Percentiles rank a stretch among this genome's conserved stretches.
These are phyloP conservation scores for Channa maculata DNA, from an alignment of 2,113 vertebrate genomes.

Conservation along the genomic window DNA sequence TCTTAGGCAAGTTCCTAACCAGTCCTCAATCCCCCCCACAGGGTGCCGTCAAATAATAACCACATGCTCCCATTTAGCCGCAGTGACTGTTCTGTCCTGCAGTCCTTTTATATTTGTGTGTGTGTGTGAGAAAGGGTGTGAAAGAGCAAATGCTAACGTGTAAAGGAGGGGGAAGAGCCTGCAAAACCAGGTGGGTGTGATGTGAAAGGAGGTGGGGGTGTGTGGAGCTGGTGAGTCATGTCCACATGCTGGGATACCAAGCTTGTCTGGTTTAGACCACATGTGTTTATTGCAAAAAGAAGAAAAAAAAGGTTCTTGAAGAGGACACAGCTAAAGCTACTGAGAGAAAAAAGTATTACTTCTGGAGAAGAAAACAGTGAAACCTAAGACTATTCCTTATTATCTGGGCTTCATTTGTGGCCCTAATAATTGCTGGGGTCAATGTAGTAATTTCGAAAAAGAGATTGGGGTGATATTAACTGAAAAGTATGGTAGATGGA, in stretches of 20 bases:
- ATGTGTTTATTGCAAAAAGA: conserved; percentile 51
- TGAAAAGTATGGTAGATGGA: conserved; percentile 18
- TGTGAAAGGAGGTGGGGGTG: conserved; percentile 5
- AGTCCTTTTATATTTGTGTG: conserved; percentile 2
- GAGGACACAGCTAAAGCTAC: not conserved
- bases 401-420: conserved; percentile 19
- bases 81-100: conserved; percentile 13
- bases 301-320: conserved; percentile 31
- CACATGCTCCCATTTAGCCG: conserved; percentile 46
- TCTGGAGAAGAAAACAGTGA: not conserved
- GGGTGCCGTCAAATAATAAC: conserved; percentile 57
- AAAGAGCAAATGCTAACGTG: not conserved
- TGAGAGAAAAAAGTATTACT: no score
- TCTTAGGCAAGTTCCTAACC: not conserved
- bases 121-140: not conserved
- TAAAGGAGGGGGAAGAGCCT: not conserved
- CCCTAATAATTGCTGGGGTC: not conserved
- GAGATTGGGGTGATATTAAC: conserved; percentile 17
- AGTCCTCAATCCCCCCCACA: conserved; percentile 11
- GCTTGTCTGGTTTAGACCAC: conserved; percentile 61
- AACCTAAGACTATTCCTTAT: conserved; percentile 31
- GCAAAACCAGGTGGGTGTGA: conserved; percentile 62
- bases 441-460: conserved; percentile 21
- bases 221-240: conserved; percentile 72
- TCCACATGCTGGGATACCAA: conserved; percentile 73